These are phyloP conservation scores for Holothuria scabra DNA, from an alignment of 53 echinoderm and acorn worm species.

Conservation along the genomic window DNA sequence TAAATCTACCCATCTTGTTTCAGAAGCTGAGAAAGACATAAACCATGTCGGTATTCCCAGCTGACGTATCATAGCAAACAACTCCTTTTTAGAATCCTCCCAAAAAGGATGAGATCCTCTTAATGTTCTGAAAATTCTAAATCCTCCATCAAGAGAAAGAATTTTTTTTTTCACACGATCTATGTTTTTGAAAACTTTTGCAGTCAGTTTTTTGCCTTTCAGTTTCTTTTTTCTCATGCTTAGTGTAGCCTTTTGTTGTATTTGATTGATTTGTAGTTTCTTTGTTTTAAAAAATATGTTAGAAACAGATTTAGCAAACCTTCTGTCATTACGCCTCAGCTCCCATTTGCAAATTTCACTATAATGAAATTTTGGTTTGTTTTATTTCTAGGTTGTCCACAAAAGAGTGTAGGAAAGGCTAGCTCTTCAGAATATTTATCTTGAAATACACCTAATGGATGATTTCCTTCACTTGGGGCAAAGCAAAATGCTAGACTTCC, in stretches of 20 bases:
- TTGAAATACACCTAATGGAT: conserved; percentile 57
- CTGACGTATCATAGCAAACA: conserved; percentile 67
- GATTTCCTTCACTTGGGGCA: conserved; percentile 58
- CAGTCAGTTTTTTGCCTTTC: conserved; percentile 43
- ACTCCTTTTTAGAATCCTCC: conserved; percentile 49
- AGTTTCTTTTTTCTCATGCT: conserved; percentile 37
- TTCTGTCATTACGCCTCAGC: conserved; percentile 43
- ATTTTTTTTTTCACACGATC: conserved; percentile 14
- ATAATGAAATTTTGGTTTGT: conserved; percentile 22
- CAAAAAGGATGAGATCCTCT: conserved; percentile 45
- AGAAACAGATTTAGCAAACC: conserved; percentile 42
- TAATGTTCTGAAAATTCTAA: conserved; percentile 30
- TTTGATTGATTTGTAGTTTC: conserved; percentile 56
- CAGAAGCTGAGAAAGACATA: conserved; percentile 58
- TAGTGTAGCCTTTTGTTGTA: conserved; percentile 44
- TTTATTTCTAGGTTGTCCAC: conserved; percentile 18
- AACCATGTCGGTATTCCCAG: conserved; percentile 68
- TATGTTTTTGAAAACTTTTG: conserved; percentile 12
- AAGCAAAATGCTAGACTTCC: conserved; percentile 30
- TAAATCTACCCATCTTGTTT: conserved; percentile 57
- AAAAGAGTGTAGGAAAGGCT: conserved; percentile 56
- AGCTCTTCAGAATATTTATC: conserved; percentile 52
- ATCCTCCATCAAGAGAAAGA: conserved; percentile 51
- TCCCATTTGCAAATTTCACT: conserved; percentile 49
- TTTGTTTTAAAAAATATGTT: conserved; percentile 54